A percentile compares a stretch with the other conserved stretches of the same genome.
Evolutionary conservation across 2,113 vertebrate species (phyloP).

Genomic region (Corapipo altera): DNA sequence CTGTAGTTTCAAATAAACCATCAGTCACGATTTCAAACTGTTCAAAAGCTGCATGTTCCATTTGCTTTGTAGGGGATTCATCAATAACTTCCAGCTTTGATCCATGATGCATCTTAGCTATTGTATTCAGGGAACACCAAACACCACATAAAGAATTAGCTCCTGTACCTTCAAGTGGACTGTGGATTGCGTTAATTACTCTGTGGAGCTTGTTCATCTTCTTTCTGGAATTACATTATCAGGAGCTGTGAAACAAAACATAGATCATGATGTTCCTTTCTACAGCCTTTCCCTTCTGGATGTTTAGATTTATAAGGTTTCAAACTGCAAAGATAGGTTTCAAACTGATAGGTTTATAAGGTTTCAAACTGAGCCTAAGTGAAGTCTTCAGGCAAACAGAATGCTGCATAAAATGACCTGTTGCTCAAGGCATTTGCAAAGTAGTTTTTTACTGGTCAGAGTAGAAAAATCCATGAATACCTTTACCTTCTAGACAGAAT

Average conservation of each 20-base stretch:
- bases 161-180: background rate
- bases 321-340: background rate
- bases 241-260: background rate
- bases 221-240: background rate
- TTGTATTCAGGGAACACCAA: background rate
- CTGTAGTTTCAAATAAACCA: background rate
- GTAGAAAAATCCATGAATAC: background rate
- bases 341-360: no score
- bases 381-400: background rate
- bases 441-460: background rate
- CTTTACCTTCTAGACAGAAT: background rate
- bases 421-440: background rate
- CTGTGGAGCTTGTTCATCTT: background rate
- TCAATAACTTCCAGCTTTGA: background rate
- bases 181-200: background rate
- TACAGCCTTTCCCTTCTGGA: background rate
- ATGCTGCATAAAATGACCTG: background rate
- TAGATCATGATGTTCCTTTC: background rate
- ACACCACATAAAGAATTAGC: background rate
- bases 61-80: background rate
- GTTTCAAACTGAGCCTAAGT: background rate
- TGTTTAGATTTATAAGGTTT: background rate
- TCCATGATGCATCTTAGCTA: background rate
- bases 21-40: background rate
- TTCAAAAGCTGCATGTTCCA: background rate